Conservation (phyloP, 2,113 vertebrate species). For the Uropsilus gracilis region DNA sequence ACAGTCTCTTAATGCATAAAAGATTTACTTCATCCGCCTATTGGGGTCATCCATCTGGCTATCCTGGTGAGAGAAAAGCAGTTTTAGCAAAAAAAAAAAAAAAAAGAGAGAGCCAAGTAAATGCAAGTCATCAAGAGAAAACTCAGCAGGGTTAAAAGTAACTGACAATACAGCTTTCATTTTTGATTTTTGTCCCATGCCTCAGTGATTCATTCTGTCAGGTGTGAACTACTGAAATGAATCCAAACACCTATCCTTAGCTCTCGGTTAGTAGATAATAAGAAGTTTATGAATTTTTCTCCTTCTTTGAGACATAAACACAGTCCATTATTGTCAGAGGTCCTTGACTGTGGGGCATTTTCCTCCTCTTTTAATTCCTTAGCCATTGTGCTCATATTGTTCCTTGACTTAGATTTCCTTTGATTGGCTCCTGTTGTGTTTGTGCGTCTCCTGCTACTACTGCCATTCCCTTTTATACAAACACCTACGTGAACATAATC, state of each 20-base stretch:
- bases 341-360: background rate
- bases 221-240: background rate
- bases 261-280: background rate
- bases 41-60: constrained; percentile 36
- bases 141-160: background rate
- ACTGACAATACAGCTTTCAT: background rate
- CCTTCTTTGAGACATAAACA: background rate
- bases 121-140: background rate
- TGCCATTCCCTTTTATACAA: background rate
- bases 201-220: constrained; percentile 6
- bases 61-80: constrained; percentile 40
- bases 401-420: background rate
- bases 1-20: background rate
- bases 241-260: background rate
- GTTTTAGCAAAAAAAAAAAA: constrained; percentile 34
- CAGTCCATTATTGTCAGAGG: background rate
- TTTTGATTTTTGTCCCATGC: background rate
- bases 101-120: background rate
- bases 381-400: background rate
- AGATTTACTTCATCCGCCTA: constrained; percentile 25
- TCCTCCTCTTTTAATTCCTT: background rate
- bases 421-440: background rate
- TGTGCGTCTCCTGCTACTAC: background rate
- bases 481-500: background rate
- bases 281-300: background rate